These are phyloP conservation scores for Agrochola macilenta DNA, from an alignment of 2,888 invertebrate genomes.

Conservation along the genomic window DNA sequence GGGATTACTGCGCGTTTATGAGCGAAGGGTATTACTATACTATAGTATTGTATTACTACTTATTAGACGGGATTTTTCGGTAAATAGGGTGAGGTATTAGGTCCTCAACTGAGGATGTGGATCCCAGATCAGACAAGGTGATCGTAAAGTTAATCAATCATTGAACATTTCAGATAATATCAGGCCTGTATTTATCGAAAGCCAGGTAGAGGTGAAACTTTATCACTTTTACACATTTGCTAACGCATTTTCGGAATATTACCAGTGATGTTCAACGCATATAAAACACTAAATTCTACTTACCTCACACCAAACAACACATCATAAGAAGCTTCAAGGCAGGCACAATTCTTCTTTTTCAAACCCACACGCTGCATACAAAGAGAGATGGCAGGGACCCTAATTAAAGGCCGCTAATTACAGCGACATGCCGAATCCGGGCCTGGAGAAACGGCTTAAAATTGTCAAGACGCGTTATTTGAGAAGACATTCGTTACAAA, in stretches of 20 bases:
- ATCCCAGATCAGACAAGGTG: neutral
- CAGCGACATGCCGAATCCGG: conserved; percentile 69
- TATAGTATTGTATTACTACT: conserved; percentile 15
- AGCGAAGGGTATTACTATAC: conserved; percentile 25
- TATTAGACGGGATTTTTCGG: conserved; percentile 31
- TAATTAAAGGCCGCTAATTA: conserved; percentile 73
- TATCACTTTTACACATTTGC: neutral
- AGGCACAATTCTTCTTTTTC: conserved; percentile 26
- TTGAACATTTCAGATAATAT: neutral
- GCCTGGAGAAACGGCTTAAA: conserved; percentile 65
- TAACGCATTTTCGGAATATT: neutral
- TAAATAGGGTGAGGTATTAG: conserved; percentile 11
- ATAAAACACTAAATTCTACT: neutral
- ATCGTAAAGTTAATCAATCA: neutral
- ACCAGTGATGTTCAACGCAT: neutral
- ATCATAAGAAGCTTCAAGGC: neutral
- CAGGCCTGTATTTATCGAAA: neutral
- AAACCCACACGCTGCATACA: conserved; percentile 31
- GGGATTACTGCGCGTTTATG: conserved; percentile 42
- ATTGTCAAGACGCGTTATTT: conserved; percentile 73
- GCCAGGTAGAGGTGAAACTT: neutral
- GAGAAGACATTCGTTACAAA: conserved; percentile 70
- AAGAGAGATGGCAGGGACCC: conserved; percentile 44
- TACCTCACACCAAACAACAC: conserved; percentile 16
- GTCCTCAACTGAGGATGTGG: neutral